Base-by-base conservation (phyloP, 2,113 vertebrate species). In the Stegastes partitus region DNA sequence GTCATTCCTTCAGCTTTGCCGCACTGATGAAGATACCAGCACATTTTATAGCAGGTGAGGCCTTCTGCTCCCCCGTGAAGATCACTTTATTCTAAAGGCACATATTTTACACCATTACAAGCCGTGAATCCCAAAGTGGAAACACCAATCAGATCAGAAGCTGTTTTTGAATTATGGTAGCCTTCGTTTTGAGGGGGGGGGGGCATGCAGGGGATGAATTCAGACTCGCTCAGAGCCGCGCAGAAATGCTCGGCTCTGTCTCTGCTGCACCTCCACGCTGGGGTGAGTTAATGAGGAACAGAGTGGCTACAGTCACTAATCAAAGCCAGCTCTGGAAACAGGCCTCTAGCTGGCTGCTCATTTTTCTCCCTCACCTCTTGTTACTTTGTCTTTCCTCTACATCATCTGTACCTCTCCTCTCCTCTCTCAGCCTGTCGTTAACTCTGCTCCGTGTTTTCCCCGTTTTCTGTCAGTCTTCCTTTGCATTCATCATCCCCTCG, bases 321-420 rank as follows among this genome's bases (percentile, higher is more conserved):
- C 86, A 91, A 87, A 91, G 51, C 83, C 93, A 93, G 91, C 88
- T 89, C 80, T 84, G 55, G 81, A 90, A 91, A 87, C 88, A 65
- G 76, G 90, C 83, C 77, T 87, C 76, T 70, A 63, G 59, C 79
- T 69, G 85, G 77, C 61, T 51, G 39, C 68, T 85, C 90, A 89
- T 91, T 91, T 85, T 79, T 92, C 91, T 84, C 67, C 23, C 66
- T 83, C 81, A 85, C 86, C 77, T 91, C 83, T 66, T 65, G 71
- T 81, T 83, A 75, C 74, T 90, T 84, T 81, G 80, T 86, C 91
- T 89, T 83, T 83, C 86, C 71, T 82, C 81, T 57, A 63, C 67
- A 77, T 85, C 84, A 79, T 81, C 83, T 69, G 31, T 70, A 75
- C 65, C 58, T 39, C 58, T 88, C 71, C 65, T 74, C 68, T 78